A percentile compares a stretch with the other conserved stretches of the same genome.
phyloP scores from a whole-genome alignment of 2,113 vertebrate species.

The Montifringilla adamsi region DNA sequence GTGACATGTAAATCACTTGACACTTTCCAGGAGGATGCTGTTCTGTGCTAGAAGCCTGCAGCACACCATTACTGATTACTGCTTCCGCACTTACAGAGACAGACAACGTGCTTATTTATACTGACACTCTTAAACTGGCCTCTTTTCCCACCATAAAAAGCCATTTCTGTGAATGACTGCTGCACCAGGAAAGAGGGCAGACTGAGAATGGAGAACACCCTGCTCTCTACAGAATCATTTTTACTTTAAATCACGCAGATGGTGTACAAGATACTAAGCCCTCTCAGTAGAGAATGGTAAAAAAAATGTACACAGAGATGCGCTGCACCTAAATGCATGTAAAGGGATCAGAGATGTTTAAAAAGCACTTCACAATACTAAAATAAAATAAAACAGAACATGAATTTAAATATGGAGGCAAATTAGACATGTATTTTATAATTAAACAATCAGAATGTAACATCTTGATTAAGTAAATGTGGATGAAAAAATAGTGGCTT shows the following conservation, averaged over 20 bases:
- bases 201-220: not conserved
- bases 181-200: not conserved
- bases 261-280: not conserved
- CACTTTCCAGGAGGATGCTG: conserved; percentile 8
- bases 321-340: not conserved
- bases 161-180: not conserved
- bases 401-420: not conserved
- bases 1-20: conserved; percentile 27
- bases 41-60: not conserved
- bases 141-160: conserved; percentile 11
- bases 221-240: not conserved
- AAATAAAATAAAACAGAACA: not conserved
- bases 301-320: not conserved
- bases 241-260: not conserved
- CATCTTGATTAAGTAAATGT: not conserved
- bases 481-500: not conserved
- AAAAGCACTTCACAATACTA: fast-evolving
- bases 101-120: conserved; percentile 31
- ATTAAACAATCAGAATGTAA: not conserved
- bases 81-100: not conserved
- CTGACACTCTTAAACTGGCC: conserved; percentile 20
- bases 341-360: not conserved
- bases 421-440: not conserved
- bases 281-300: not conserved
- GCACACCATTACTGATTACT: not conserved